Conservation (phyloP, 2,888 invertebrate species). For the Pristionchus japonicus region DNA sequence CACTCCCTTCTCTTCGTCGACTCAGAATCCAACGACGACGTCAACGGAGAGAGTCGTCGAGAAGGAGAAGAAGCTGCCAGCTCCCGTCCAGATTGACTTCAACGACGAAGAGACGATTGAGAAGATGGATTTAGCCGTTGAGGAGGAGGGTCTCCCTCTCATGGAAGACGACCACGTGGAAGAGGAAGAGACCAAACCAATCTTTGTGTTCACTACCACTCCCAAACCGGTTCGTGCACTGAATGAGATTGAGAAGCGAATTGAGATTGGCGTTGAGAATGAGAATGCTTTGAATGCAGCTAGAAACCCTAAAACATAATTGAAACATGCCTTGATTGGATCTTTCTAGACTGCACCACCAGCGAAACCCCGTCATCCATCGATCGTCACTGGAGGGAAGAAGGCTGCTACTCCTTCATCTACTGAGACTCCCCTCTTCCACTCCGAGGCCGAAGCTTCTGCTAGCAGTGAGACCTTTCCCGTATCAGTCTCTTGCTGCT, state of each 20-base stretch:
- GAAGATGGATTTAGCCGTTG: not conserved
- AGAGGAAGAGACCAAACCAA: constrained; percentile 45
- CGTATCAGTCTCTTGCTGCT: not conserved
- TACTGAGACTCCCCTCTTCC: not conserved
- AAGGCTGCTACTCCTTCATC: not conserved
- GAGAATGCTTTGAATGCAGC: not conserved
- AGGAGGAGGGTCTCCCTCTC: constrained; percentile 13
- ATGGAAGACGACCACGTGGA: constrained; percentile 40
- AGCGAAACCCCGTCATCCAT: not conserved
- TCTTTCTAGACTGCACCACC: not conserved
- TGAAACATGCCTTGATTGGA: not conserved
- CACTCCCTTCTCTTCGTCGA: not conserved
- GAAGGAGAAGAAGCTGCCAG: not conserved
- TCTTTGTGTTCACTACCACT: constrained; percentile 63
- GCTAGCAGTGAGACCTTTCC: not conserved
- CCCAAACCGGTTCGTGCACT: constrained; percentile 42
- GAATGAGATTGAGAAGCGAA: too few species aligned
- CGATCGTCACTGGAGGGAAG: constrained; percentile 39
- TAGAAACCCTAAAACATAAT: not conserved
- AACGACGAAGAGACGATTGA: not conserved
- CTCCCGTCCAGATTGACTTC: not conserved
- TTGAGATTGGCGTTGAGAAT: not conserved
- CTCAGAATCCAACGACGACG: constrained; percentile 19
- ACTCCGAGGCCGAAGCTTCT: not conserved
- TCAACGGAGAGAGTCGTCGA: not conserved